phyloP scores from a whole-genome alignment of 2,113 vertebrate genomes.

The Limnothrissa miodon region DNA sequence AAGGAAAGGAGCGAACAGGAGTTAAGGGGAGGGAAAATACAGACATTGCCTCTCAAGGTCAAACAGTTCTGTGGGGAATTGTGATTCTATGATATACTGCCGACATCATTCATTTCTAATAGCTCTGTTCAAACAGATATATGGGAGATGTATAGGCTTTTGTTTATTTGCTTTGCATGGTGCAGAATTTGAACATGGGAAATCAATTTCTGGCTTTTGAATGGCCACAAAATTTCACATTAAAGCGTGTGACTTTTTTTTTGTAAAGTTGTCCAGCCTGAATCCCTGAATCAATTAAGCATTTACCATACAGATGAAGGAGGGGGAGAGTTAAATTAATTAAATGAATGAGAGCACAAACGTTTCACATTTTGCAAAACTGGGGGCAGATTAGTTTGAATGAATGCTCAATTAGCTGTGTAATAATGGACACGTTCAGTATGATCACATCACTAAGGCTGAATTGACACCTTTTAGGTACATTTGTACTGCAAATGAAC shows the following conservation, averaged over 20 bases:
- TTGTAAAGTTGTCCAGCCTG: neutral
- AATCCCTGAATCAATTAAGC: neutral
- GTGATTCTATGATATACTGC: constrained; percentile 11
- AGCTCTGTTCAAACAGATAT: constrained; percentile 6
- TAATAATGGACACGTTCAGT: constrained; percentile 47
- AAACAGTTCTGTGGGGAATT: neutral
- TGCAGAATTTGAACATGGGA: neutral
- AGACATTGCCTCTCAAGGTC: constrained; percentile 15
- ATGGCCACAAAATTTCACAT: neutral
- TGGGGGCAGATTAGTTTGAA: constrained; percentile 33
- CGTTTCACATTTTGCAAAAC: neutral
- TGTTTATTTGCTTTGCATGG: neutral
- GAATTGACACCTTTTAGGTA: constrained; percentile 45
- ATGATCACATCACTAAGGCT: constrained; percentile 46
- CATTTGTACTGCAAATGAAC: constrained; percentile 53
- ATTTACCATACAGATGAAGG: neutral
- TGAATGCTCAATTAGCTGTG: constrained; percentile 45
- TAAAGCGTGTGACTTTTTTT: neutral
- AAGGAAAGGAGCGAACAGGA: neutral
- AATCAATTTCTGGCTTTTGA: neutral
- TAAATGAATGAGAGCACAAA: constrained; percentile 11
- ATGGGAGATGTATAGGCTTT: neutral
- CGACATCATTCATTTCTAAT: constrained; percentile 11
- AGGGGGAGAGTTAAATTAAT: neutral
- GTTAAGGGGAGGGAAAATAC: neutral